These are phyloP conservation scores for Probosciger aterrimus DNA, from an alignment of 2,113 vertebrate genomes.

Conservation along the genomic window DNA sequence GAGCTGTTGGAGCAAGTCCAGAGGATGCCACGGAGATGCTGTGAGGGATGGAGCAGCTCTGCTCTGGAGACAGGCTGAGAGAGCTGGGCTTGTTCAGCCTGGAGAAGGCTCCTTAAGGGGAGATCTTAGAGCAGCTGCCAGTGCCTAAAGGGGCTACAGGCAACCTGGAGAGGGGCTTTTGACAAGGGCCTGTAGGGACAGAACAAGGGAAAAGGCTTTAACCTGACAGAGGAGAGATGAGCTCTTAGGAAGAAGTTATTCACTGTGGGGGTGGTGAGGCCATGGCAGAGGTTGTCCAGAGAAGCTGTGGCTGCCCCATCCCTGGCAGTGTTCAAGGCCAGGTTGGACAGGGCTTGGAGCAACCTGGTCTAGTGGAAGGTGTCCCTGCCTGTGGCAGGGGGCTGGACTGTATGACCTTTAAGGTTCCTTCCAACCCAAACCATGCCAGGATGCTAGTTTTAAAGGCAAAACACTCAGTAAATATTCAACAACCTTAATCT, in stretches of 20 bases:
- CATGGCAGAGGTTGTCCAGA: not conserved
- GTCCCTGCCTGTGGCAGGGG: not conserved
- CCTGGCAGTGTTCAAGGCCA: not conserved
- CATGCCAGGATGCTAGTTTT: not conserved
- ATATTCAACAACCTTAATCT: not conserved
- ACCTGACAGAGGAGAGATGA: not conserved
- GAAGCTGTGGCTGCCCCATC: not conserved
- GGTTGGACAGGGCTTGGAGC: not conserved
- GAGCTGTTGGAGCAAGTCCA: not conserved
- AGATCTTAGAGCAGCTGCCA: not conserved
- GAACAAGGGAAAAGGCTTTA: not conserved
- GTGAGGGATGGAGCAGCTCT: not conserved
- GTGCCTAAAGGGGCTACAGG: not conserved
- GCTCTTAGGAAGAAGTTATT: fast-evolving
- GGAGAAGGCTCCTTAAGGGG: not conserved
- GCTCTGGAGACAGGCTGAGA: not conserved
- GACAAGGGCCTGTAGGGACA: fast-evolving
- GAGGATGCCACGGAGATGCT: not conserved
- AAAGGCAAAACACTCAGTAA: not conserved
- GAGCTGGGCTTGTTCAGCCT: not conserved
- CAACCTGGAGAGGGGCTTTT: not conserved
- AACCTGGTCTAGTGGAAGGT: fast-evolving
- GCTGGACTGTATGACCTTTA: too few relatives aligned
- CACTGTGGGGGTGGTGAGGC: fast-evolving
- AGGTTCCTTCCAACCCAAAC: not conserved